Percentiles rank a stretch among this genome's conserved stretches.
phyloP scores from a whole-genome alignment of 2,113 vertebrate species.

The Pluvianellus socialis region DNA sequence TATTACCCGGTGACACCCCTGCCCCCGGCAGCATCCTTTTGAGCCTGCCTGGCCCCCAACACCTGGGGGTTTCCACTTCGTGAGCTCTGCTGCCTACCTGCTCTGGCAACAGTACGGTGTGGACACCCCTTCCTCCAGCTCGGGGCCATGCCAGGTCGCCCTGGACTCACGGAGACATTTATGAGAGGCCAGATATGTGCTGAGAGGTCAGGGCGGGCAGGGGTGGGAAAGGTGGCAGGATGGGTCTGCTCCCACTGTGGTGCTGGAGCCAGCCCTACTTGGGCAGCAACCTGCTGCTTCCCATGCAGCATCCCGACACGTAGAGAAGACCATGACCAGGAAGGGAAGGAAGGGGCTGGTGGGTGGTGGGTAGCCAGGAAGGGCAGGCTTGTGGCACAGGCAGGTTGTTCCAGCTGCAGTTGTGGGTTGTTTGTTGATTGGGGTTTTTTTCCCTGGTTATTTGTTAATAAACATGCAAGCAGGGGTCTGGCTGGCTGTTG shows the following conservation, averaged over 20 bases:
- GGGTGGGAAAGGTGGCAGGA: neutral
- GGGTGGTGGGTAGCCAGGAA: accelerated
- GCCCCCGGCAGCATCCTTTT: slow-evolving; percentile 71
- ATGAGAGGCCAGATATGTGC: slow-evolving; percentile 75
- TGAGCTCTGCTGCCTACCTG: slow-evolving; percentile 81
- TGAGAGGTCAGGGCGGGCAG: slow-evolving; percentile 68
- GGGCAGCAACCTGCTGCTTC: neutral
- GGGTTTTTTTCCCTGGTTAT: neutral
- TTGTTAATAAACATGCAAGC: neutral
- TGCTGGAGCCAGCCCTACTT: accelerated
- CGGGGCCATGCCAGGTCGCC: slow-evolving; percentile 68
- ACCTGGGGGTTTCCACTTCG: slow-evolving; percentile 78
- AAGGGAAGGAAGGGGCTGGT: neutral
- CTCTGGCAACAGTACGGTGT: slow-evolving; percentile 82
- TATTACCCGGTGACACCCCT: slow-evolving; percentile 74
- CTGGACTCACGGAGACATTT: slow-evolving; percentile 71
- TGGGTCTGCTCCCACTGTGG: neutral
- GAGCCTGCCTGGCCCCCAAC: slow-evolving; percentile 71
- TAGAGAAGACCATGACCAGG: neutral
- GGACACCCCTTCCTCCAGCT: slow-evolving; percentile 79
- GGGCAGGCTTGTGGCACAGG: neutral
- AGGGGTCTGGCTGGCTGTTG: neutral
- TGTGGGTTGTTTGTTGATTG: too few species aligned
- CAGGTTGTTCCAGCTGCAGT: neutral
- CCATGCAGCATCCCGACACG: accelerated